Evolutionary conservation across 2,797 vertebrate species (phyloP).

Genomic region (Cyclura pinguis): DNA sequence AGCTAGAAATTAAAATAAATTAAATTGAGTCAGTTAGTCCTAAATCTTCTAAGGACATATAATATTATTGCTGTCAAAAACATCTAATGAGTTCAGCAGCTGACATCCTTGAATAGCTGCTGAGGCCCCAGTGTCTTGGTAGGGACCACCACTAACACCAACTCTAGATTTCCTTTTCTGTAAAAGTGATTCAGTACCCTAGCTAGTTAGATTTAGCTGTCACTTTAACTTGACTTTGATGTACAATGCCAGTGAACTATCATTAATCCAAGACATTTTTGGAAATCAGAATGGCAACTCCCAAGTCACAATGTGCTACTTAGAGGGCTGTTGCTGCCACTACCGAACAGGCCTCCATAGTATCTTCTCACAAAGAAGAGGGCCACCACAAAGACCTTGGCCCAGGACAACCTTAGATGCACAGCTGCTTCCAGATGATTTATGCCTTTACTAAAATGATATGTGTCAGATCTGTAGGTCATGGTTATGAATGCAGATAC

Average conservation of each 20-base stretch:
- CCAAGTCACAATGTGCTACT: no score
- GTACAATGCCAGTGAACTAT: not conserved
- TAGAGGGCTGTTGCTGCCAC: not conserved
- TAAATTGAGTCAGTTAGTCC: no score
- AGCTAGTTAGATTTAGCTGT: not conserved
- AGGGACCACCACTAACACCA: not conserved
- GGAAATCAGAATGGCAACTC: not conserved
- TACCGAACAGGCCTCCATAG: not conserved
- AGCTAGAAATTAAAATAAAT: no score
- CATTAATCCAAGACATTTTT: not conserved
- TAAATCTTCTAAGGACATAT: not conserved
- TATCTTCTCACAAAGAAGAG: not conserved
- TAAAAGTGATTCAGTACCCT: not conserved
- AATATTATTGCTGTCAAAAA: not conserved
- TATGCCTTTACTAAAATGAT: not conserved
- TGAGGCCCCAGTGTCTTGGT: not conserved
- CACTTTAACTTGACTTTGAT: not conserved
- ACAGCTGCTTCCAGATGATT: not conserved
- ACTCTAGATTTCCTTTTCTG: not conserved
- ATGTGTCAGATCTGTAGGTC: not conserved
- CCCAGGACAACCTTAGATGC: not conserved
- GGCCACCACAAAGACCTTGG: not conserved
- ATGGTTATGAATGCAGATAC: no score
- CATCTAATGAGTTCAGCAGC: not conserved
- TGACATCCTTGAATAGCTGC: not conserved